phyloP scores from a whole-genome alignment of 2,888 invertebrate species.

The Tetramorium bicarinatum region DNA sequence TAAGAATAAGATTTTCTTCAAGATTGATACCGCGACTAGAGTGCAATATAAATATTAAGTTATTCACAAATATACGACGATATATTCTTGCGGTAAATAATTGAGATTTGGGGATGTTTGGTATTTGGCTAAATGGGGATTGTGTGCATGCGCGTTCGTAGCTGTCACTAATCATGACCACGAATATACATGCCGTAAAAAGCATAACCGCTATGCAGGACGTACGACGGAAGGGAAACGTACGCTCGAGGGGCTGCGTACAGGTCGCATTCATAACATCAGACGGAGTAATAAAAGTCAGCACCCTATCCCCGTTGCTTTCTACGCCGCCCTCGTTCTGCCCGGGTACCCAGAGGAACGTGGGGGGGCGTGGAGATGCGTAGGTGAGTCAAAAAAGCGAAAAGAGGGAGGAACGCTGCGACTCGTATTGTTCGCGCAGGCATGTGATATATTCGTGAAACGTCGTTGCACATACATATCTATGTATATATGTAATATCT shows the following conservation, averaged over 20 bases:
- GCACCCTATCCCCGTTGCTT: constrained; percentile 68
- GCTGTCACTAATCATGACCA: constrained; percentile 74
- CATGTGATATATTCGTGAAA: constrained; percentile 68
- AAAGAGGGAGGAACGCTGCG: constrained; percentile 63
- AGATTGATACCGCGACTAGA: not conserved
- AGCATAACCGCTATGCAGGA: constrained; percentile 78
- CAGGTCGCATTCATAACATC: constrained; percentile 83
- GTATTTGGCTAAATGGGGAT: constrained; percentile 45
- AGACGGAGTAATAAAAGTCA: constrained; percentile 85
- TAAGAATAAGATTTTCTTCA: not conserved
- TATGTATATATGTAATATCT: constrained; percentile 36
- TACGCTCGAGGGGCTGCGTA: constrained; percentile 72
- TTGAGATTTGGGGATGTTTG: constrained; percentile 44
- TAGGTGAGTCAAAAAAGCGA: constrained; percentile 78
- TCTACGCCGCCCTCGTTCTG: constrained; percentile 53
- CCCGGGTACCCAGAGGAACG: constrained; percentile 65
- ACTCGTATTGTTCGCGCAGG: constrained; percentile 58
- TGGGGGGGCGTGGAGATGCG: constrained; percentile 65
- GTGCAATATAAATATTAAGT: not conserved
- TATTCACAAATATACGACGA: not conserved
- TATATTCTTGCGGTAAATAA: constrained; percentile 15
- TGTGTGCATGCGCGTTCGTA: constrained; percentile 55
- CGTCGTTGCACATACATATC: constrained; percentile 51
- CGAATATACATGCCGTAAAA: constrained; percentile 77
- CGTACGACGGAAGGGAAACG: constrained; percentile 54